phyloP scores from a whole-genome alignment of 2,888 invertebrate species.

The Drosophila maculinotata region DNA sequence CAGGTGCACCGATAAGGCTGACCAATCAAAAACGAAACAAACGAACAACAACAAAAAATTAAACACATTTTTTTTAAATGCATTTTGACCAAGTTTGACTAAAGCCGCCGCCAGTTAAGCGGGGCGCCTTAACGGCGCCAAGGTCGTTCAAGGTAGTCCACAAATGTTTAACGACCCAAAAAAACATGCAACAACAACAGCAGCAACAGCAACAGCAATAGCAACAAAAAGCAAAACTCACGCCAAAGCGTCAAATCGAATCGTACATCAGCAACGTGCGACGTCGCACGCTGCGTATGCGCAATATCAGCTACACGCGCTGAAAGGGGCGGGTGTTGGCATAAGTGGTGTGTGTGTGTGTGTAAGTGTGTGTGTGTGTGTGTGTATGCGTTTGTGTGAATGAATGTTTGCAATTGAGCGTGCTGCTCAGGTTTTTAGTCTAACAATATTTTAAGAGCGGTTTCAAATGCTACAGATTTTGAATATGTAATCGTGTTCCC shows the following conservation, averaged over 20 bases:
- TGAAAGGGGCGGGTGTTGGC: too few species aligned
- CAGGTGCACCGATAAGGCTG: conserved; percentile 51
- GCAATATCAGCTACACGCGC: conserved; percentile 42
- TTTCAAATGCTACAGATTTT: not conserved
- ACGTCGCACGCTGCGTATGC: conserved; percentile 69
- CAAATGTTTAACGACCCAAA: conserved; percentile 50
- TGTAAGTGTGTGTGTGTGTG: too few species aligned
- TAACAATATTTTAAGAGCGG: conserved; percentile 4
- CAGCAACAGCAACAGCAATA: too few species aligned
- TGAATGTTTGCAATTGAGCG: conserved; percentile 13
- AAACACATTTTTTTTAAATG: conserved; percentile 49
- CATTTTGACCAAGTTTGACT: conserved; percentile 77
- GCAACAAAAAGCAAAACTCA: conserved; percentile 6
- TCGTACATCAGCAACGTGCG: conserved; percentile 17
- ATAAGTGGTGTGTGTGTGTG: too few species aligned
- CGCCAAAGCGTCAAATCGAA: conserved; percentile 12
- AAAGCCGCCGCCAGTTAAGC: conserved; percentile 42
- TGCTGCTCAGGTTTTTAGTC: conserved; percentile 17
- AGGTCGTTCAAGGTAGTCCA: conserved; percentile 79
- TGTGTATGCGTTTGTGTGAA: too few species aligned
- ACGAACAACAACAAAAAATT: conserved; percentile 13
- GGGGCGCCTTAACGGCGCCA: conserved; percentile 68
- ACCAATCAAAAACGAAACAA: conserved; percentile 38
- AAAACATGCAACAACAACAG: conserved; percentile 5
- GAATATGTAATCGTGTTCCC: conserved; percentile 1